Percentiles rank a stretch among this genome's conserved stretches.
These are phyloP conservation scores for Rhagonycha fulva DNA, from an alignment of 2,888 invertebrate species.

Conservation along the genomic window DNA sequence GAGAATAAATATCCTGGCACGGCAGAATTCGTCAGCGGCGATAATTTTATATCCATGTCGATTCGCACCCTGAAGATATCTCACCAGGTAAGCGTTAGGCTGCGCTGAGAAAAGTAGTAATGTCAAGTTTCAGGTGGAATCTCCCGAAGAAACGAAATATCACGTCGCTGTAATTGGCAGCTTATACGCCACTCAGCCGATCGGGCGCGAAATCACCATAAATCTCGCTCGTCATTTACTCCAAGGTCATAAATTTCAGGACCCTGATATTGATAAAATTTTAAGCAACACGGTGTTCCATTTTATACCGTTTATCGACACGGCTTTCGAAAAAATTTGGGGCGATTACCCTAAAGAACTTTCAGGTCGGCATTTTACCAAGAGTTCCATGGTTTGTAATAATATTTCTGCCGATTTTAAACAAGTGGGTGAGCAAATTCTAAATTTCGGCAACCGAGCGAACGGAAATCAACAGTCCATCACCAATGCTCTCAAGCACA, in stretches of 20 bases:
- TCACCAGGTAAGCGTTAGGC: constrained; percentile 60
- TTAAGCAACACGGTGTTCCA: constrained; percentile 77
- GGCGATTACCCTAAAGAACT: constrained; percentile 53
- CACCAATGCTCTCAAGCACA: constrained; percentile 66
- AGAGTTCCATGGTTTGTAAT: constrained; percentile 47
- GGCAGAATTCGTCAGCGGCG: constrained; percentile 73
- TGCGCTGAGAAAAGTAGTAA: not conserved
- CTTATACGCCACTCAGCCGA: constrained; percentile 77
- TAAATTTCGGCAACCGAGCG: constrained; percentile 55
- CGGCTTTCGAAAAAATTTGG: constrained; percentile 58
- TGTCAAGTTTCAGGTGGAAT: constrained; percentile 65
- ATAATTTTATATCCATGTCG: constrained; percentile 66
- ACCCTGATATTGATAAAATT: constrained; percentile 67
- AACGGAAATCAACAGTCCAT: constrained; percentile 52
- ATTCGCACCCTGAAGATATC: constrained; percentile 76
- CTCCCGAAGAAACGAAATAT: constrained; percentile 80
- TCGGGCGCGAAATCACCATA: constrained; percentile 82
- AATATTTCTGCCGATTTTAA: constrained; percentile 54
- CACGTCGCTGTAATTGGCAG: constrained; percentile 86
- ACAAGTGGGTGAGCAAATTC: constrained; percentile 71
- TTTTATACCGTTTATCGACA: constrained; percentile 73
- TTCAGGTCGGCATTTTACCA: constrained; percentile 37
- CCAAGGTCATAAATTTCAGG: constrained; percentile 70
- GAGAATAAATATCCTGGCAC: constrained; percentile 69
- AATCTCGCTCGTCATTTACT: constrained; percentile 83